Evolutionary conservation across 2,888 invertebrate species (phyloP).

Genomic region (Meghimatium bilineatum): DNA sequence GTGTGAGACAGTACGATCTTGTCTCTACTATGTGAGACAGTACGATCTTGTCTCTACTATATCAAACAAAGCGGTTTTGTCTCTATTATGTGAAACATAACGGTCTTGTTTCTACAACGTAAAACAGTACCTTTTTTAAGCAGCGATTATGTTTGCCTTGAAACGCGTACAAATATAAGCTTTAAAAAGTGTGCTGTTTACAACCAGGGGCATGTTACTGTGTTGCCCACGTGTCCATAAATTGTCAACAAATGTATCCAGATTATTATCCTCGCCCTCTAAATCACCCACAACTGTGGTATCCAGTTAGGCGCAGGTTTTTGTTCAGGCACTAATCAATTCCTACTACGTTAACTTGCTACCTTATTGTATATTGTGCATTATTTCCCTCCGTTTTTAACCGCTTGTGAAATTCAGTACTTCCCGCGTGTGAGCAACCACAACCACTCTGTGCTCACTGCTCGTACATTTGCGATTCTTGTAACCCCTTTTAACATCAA

Average conservation of each 20-base stretch:
- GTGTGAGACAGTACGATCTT: too few species aligned
- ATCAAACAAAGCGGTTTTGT: too few species aligned
- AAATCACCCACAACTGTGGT: not conserved
- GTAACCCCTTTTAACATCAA: not conserved
- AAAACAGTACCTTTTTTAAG: too few species aligned
- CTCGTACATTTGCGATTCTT: not conserved
- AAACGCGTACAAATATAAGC: too few species aligned
- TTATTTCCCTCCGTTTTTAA: not conserved
- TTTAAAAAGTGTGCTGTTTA: too few species aligned
- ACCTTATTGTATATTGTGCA: not conserved
- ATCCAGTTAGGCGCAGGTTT: not conserved
- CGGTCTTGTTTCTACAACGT: too few species aligned
- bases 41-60: too few species aligned
- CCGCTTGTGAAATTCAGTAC: not conserved
- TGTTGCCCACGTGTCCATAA: not conserved
- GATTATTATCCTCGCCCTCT: not conserved
- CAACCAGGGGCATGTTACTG: too few species aligned
- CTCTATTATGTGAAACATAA: too few species aligned
- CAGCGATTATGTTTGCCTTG: too few species aligned
- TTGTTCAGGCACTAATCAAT: slow-evolving; percentile 1
- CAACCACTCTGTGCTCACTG: not conserved
- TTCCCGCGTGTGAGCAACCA: not conserved
- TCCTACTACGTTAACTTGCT: not conserved
- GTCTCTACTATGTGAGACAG: too few species aligned
- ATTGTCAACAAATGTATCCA: not conserved